These are phyloP conservation scores for Agrenia bidenticulata DNA, from an alignment of 2,888 invertebrate genomes.

Conservation along the genomic window DNA sequence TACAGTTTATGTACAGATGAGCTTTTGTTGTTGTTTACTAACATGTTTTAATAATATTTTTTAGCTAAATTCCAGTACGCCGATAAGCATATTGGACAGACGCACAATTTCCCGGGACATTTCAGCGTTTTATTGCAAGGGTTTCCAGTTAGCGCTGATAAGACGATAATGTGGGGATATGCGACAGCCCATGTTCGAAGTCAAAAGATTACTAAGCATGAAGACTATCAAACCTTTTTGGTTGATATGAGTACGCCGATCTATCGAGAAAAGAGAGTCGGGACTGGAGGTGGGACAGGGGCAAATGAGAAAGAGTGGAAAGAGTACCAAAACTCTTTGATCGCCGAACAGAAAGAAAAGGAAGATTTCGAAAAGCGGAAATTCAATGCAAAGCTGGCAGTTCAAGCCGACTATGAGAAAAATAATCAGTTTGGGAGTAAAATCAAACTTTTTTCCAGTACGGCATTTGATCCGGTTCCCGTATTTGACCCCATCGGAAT, in stretches of 20 bases:
- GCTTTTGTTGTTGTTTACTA: too few species aligned
- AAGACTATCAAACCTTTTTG: slow-evolving; percentile 19
- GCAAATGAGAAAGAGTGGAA: neutral
- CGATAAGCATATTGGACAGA: slow-evolving; percentile 32
- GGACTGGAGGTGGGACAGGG: neutral
- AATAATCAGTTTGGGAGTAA: neutral
- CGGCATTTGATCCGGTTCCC: neutral
- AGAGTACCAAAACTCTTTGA: neutral
- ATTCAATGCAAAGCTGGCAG: neutral
- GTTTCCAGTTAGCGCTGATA: slow-evolving; percentile 2
- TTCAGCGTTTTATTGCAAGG: slow-evolving; percentile 41
- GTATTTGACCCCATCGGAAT: neutral
- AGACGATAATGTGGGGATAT: neutral
- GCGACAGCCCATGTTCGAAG: slow-evolving; percentile 14
- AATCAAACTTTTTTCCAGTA: neutral
- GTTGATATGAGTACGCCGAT: slow-evolving; percentile 35
- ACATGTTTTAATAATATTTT: slow-evolving; percentile 1
- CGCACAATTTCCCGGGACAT: slow-evolving; percentile 43
- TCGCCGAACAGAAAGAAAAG: neutral
- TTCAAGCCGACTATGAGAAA: neutral
- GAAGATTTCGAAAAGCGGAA: neutral
- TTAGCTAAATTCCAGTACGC: neutral
- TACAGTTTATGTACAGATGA: too few species aligned
- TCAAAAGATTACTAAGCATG: slow-evolving; percentile 4
- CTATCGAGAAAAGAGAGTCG: slow-evolving; percentile 19